Base-by-base conservation (phyloP, 2,888 invertebrate genomes). In the Epirrhoe tristata region DNA sequence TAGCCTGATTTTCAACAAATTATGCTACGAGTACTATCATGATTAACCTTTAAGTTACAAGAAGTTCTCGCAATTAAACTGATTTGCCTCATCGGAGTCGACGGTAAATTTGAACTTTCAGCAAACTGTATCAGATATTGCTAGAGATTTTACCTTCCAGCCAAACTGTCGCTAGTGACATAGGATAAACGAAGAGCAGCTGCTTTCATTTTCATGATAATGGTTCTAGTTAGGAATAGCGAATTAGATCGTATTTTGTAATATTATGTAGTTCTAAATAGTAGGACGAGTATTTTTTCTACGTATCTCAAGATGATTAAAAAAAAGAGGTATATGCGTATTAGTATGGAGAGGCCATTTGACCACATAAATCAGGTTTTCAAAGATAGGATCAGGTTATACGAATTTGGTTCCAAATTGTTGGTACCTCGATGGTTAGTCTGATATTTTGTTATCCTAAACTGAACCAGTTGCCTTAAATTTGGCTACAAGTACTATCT, bases 1-100 rank as follows among this genome's bases (percentile, higher is more conserved):
- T 32, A 32, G 10, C 39, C 10, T 39, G 0, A 43, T 43, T 12
- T 43, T 43, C 39, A 43, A 43, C 5, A 10, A 12, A 36, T 12
- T 12, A 12, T 12, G 39, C 12, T 43, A 12, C 24, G 24, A 24
- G 12, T 43, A 12, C 39, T 12, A 43, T 12, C 39, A 43, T 43
- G 24, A 24, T 24, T 24, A 12, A 43, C 12, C 12, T 43, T 12
- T 12, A 43, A 48, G 16, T 14, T 32, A 32, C 31, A 54, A 53
- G 74, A 77, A 81, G 78, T 81, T 81, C 79, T 81, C 74, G 79
- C 81, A 88, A 88, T 90, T 89, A 89, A 83, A 81, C 81, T 82
- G 87, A 87, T 87, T 87, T 84, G 76, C 79, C 77, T 71, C 77
- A 66, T 74, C 71, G 71, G 71, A 77, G 77, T 80, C 77, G 80